phyloP scores from a whole-genome alignment of 2,113 vertebrate species.

The Recurvirostra avosetta region DNA sequence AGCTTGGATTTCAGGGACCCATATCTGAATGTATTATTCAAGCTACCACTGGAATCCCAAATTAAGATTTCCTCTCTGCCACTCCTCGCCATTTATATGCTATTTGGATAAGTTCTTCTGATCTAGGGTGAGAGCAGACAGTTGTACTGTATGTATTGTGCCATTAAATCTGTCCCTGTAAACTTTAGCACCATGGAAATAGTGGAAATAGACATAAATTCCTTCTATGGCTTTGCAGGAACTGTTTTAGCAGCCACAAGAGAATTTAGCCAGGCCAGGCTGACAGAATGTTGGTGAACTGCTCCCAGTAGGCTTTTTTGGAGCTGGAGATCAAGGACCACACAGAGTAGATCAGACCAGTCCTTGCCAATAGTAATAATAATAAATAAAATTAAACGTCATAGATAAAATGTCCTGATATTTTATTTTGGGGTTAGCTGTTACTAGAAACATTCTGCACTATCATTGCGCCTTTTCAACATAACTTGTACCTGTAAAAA shows the following conservation, averaged over 20 bases:
- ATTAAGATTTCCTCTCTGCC: neutral
- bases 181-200: neutral
- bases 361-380: neutral
- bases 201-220: neutral
- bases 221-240: neutral
- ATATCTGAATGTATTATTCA: neutral
- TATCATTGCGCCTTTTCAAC: neutral
- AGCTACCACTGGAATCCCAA: neutral
- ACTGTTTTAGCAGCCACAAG: neutral
- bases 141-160: neutral
- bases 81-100: neutral
- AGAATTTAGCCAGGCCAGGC: neutral
- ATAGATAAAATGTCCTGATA: neutral
- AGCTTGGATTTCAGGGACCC: neutral
- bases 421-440: neutral
- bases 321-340: neutral
- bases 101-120: neutral
- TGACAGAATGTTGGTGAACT: neutral
- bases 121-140: neutral
- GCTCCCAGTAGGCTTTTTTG: neutral
- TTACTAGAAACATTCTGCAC: neutral
- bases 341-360: neutral
- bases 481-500: conserved; percentile 8
- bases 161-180: neutral
- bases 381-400: neutral